Evolutionary conservation across 2,797 vertebrate genomes (phyloP).

Genomic region (Phoxinus dragarum): DNA sequence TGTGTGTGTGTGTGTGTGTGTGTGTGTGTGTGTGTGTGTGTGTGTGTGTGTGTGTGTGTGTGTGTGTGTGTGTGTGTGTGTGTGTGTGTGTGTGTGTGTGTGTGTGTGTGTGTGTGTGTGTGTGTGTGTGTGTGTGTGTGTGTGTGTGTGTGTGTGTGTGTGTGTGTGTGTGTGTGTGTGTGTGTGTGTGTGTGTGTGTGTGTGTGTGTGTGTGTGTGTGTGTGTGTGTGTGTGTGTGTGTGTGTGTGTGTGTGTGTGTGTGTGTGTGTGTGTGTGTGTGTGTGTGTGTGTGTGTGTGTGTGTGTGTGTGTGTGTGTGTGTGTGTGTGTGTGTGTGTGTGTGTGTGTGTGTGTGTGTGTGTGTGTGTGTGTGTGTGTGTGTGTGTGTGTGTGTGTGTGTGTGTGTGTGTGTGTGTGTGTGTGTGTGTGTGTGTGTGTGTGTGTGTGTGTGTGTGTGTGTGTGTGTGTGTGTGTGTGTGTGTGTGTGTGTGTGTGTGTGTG

Average conservation of each 20-base stretch:
- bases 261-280: conserved; percentile 37
- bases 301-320: conserved; percentile 38
- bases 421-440: conserved; percentile 34
- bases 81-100: conserved; percentile 37
- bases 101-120: conserved; percentile 35
- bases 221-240: conserved; percentile 37
- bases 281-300: conserved; percentile 35
- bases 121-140: conserved; percentile 38
- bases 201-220: conserved; percentile 37
- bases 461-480: conserved; percentile 35
- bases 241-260: conserved; percentile 34
- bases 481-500: conserved; percentile 38
- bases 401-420: conserved; percentile 37
- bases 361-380: conserved; percentile 35
- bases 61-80: conserved; percentile 34
- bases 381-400: conserved; percentile 37
- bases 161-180: conserved; percentile 33
- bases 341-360: conserved; percentile 33
- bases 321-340: conserved; percentile 35
- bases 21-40: conserved; percentile 37
- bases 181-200: conserved; percentile 35
- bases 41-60: conserved; percentile 37
- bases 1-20: conserved; percentile 35
- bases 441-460: conserved; percentile 37
- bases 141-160: conserved; percentile 35